These are phyloP conservation scores for Danio kyathit DNA, from an alignment of 2,797 vertebrate genomes.

Conservation along the genomic window DNA sequence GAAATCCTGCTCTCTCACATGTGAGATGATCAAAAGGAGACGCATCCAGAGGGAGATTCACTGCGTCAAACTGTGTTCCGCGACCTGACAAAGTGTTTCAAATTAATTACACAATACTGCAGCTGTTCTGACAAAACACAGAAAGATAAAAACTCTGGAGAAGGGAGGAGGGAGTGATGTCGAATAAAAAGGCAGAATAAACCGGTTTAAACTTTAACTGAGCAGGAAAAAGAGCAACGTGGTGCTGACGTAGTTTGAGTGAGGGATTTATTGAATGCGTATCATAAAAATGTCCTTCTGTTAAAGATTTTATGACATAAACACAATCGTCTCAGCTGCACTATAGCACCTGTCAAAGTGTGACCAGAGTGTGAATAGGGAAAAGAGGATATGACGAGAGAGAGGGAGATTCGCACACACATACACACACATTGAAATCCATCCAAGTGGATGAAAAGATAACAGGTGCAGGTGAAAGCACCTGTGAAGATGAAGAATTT, in stretches of 20 bases:
- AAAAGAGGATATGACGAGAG: conserved; percentile 24
- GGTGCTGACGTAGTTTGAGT: neutral
- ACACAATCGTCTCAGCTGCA: conserved; percentile 16
- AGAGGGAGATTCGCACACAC: neutral
- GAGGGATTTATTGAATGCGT: neutral
- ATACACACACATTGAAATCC: conserved; percentile 23
- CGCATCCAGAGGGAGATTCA: conserved; percentile 21
- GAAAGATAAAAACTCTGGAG: neutral
- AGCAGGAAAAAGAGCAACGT: neutral
- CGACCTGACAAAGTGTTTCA: conserved; percentile 6
- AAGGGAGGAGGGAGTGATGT: neutral
- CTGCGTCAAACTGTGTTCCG: conserved; percentile 3
- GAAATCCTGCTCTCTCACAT: conserved; percentile 13
- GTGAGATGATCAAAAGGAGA: conserved; percentile 37
- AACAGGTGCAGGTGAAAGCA: conserved; percentile 42
- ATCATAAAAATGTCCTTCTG: neutral
- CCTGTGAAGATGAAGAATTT: conserved; percentile 36
- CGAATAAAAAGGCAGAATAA: neutral
- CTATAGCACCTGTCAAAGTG: conserved; percentile 14
- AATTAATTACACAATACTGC: conserved; percentile 26
- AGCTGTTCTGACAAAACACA: conserved; percentile 33
- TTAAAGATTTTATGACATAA: conserved; percentile 16
- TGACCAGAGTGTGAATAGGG: conserved; percentile 33
- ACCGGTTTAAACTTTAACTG: neutral
- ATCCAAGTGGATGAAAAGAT: conserved; percentile 47